Evolutionary conservation across 2,113 vertebrate species (phyloP).

Genomic region (Gasterosteus aculeatus): DNA sequence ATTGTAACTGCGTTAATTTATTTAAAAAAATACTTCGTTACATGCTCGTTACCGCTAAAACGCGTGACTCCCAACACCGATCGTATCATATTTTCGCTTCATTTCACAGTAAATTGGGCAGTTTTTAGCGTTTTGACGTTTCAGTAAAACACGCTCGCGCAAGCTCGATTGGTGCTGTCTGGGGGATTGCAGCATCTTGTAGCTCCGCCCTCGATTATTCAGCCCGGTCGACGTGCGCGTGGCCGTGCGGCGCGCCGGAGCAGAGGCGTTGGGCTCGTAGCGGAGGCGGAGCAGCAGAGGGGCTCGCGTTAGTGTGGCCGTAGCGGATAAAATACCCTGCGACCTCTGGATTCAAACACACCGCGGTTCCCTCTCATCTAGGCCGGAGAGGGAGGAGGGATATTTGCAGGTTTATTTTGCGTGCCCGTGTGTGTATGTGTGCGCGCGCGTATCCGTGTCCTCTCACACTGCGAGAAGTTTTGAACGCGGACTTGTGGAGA

Average conservation of each 20-base stretch:
- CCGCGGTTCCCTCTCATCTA: not conserved
- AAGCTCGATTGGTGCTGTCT: slow-evolving; percentile 61
- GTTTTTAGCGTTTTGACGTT: too few species aligned
- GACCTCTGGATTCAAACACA: slow-evolving; percentile 15
- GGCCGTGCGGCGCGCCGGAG: slow-evolving; percentile 48
- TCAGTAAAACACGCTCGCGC: not conserved
- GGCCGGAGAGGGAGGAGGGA: not conserved
- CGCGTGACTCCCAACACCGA: too few species aligned
- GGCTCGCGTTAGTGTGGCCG: slow-evolving; percentile 1
- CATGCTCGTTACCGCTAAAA: too few species aligned
- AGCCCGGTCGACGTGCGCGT: slow-evolving; percentile 55
- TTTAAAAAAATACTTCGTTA: too few species aligned
- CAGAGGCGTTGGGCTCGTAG: slow-evolving; percentile 37
- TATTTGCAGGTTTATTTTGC: not conserved
- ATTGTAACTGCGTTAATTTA: too few species aligned
- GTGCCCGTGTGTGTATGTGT: not conserved
- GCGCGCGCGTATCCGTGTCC: not conserved
- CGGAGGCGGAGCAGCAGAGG: slow-evolving; percentile 15
- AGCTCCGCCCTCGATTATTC: slow-evolving; percentile 77
- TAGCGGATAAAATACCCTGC: slow-evolving; percentile 1
- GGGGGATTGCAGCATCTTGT: slow-evolving; percentile 32
- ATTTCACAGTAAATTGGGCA: too few species aligned
- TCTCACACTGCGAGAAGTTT: slow-evolving; percentile 49
- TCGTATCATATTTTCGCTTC: too few species aligned
- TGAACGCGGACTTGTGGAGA: slow-evolving; percentile 46